These are phyloP conservation scores for Rhimphoctona megacephalus DNA, from an alignment of 2,888 invertebrate genomes.

Conservation along the genomic window DNA sequence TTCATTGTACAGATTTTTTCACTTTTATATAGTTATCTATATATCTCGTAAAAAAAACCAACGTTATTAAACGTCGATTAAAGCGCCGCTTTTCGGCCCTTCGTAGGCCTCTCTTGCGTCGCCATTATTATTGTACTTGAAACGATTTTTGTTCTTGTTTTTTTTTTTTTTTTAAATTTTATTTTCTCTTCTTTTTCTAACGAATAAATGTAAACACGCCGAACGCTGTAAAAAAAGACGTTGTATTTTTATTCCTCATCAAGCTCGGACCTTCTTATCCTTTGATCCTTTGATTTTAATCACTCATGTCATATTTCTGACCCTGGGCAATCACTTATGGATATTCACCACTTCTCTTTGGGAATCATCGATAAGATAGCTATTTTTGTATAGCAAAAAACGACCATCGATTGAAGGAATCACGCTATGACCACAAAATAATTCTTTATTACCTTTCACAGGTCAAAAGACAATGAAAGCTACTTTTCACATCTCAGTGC, in stretches of 20 bases:
- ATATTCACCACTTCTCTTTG: background rate
- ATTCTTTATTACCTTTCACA: too few relatives aligned
- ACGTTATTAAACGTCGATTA: slow-evolving; percentile 78
- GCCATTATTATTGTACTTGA: slow-evolving; percentile 84
- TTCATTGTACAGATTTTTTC: slow-evolving; percentile 85
- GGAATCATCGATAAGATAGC: background rate
- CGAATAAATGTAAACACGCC: slow-evolving; percentile 84
- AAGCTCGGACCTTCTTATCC: slow-evolving; percentile 1
- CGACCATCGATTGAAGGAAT: background rate
- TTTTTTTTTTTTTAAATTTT: slow-evolving; percentile 27
- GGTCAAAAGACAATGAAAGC: too few relatives aligned
- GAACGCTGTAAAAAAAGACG: slow-evolving; percentile 72
- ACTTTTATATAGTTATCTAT: slow-evolving; percentile 83
- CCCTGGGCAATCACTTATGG: background rate
- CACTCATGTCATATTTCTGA: background rate
- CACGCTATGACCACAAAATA: background rate
- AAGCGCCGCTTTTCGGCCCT: slow-evolving; percentile 72
- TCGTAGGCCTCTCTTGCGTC: slow-evolving; percentile 65
- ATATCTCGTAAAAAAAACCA: slow-evolving; percentile 49
- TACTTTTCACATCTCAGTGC: too few relatives aligned
- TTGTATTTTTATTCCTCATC: slow-evolving; percentile 47
- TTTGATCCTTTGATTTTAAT: background rate
- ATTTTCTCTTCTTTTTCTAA: slow-evolving; percentile 79
- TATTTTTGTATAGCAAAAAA: background rate
- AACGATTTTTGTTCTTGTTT: slow-evolving; percentile 28